Evolutionary conservation across 2,888 invertebrate species (phyloP).

Genomic region (Calameuta pallipes): DNA sequence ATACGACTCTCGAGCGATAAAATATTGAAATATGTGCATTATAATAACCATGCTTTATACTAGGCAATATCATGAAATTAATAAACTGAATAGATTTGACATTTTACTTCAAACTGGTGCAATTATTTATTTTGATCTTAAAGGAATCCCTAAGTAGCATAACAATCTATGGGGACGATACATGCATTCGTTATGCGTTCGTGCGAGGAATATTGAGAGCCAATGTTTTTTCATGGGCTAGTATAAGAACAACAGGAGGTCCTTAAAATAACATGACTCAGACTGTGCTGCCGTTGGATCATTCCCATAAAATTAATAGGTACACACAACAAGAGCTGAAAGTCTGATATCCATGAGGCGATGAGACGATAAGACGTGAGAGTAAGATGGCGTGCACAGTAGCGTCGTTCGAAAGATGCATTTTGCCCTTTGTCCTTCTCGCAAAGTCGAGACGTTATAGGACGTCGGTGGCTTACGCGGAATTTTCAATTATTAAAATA

Average conservation of each 20-base stretch:
- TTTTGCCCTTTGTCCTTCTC: background rate
- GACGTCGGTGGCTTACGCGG: constrained; percentile 9
- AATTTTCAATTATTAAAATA: constrained; percentile 39
- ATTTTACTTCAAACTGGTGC: no score
- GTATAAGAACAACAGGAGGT: background rate
- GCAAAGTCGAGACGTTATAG: background rate
- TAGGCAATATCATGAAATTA: no score
- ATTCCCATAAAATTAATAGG: background rate
- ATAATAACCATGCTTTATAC: no score
- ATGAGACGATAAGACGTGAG: background rate
- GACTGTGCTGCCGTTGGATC: background rate
- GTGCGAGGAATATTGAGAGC: background rate
- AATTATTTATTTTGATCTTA: no score
- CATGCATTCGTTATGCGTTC: background rate
- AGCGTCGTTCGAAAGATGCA: background rate
- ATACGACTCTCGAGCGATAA: no score
- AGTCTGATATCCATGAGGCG: background rate
- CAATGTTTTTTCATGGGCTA: background rate
- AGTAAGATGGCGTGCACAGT: background rate
- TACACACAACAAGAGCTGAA: background rate
- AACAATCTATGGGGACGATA: background rate
- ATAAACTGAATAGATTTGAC: no score
- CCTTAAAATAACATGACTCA: background rate
- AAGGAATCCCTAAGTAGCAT: no score
- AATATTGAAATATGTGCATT: no score